Base-by-base conservation (phyloP, 2,888 invertebrate genomes). In the Palloptera scutellata region DNA sequence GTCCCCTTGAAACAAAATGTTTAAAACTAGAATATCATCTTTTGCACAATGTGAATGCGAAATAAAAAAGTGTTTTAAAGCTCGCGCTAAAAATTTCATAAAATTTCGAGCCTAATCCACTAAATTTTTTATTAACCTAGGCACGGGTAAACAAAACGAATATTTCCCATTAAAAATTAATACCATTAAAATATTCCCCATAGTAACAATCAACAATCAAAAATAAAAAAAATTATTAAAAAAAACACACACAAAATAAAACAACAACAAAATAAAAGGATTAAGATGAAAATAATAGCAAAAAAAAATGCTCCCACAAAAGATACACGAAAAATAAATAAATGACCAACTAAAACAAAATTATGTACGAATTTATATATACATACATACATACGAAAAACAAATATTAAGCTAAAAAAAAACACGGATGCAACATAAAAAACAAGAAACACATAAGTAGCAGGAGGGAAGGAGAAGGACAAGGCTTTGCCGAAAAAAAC, bases 101-200 rank as follows among this genome's bases (percentile, higher is more conserved):
- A n/a, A n/a, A n/a, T n/a, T n/a, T n/a, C n/a, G n/a, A n/a, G n/a
- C n/a, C n/a, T n/a, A n/a, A n/a, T n/a, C n/a, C n/a, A 72, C 70
- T 76, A 74, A 74, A 76, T 77, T 79, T 75, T 69, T 72, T 58
- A 64, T 64, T 64, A 64, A 57, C 58, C 64, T 71, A 67, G 66
- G 58, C 62, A 59, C 68, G 67, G 63, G 51, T 42, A 42, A n/a
- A 51, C 51, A 78, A 79, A 78, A n/a, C 78, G 76, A 78, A 78
- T 70, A 68, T 43, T 61, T 55, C 55, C 60, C 60, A 67, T 60
- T 45, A 64, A 64, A 67, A 67, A 67, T 64, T 59, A 64, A 67
- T 67, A 59, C 67, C 67, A 67, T 59, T 40, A 67, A 67, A 67
- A 63, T 58, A 67, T 67, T 58, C 54, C 59, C 67, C 67, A 67